phyloP scores from a whole-genome alignment of 2,888 invertebrate species.

The Lepeophtheirus nordmannii region DNA sequence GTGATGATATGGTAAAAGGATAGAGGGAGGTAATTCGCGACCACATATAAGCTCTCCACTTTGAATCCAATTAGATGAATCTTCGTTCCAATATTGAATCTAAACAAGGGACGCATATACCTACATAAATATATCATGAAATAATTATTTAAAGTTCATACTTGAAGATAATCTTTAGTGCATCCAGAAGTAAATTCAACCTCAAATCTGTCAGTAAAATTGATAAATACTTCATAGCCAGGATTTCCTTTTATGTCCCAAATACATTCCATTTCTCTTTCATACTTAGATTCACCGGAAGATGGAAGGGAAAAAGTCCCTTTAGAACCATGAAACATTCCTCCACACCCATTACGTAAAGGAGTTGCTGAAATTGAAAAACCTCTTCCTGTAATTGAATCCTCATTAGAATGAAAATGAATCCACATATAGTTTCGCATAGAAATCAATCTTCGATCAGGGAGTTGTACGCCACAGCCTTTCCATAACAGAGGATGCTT shows the following conservation, averaged over 20 bases:
- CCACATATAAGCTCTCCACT: conserved; percentile 8
- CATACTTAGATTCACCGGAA: neutral
- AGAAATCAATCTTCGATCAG: conserved; percentile 8
- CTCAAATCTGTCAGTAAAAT: neutral
- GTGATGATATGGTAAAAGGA: neutral
- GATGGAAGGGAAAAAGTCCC: conserved; percentile 9
- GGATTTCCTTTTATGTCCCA: conserved; percentile 7
- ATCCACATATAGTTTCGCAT: conserved; percentile 13
- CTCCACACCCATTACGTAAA: conserved; percentile 11
- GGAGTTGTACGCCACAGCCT: conserved; percentile 11
- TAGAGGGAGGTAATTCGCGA: neutral
- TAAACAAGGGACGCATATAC: neutral
- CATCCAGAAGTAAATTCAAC: neutral
- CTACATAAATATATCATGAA: neutral
- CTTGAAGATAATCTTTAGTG: neutral
- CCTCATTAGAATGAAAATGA: conserved; percentile 9
- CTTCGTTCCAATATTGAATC: neutral
- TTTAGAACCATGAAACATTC: neutral
- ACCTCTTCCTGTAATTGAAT: neutral
- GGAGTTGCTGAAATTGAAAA: conserved; percentile 14
- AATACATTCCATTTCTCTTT: conserved; percentile 10
- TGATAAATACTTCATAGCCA: neutral
- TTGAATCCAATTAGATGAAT: neutral
- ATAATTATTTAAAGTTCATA: neutral
- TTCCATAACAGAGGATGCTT: conserved; percentile 15